Evolutionary conservation across 2,888 invertebrate species (phyloP), one percentile per base, ranked within the genome.

Genomic region (Diogma glabrata): DNA sequence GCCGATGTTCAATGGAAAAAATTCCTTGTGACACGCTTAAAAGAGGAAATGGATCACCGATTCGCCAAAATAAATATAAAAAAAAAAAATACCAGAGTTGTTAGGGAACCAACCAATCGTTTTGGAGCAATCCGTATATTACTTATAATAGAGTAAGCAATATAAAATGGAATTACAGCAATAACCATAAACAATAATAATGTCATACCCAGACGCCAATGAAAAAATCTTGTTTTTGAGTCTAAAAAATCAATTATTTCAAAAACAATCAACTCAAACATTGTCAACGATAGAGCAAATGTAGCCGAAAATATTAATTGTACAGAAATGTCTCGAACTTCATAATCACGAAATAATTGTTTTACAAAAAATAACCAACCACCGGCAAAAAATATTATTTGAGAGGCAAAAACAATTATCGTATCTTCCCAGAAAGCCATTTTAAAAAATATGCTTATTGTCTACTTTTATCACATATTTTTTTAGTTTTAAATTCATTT

Each of bases 241-340:
- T 95, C 92, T 56, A 99, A 73, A 57, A 95, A 81, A 24, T 89
- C 95, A 53, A 96, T 76, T 58, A 99, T 99, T 75, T 99, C 99
- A 73, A 99, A 99, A 65, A 99, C 99, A 55, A 99, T 97, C 52
- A 99, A 74, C 68, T 99, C 97, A 71, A 99, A 99, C 93, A 99
- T 94, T 3, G 95, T 93, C 64, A 97, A 94, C 20, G 97, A 97
- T 14, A 99, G 74, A 0, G 97, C 87, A 66, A 99, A 92, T 28
- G 95, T 99, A 22, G 87, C 78, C 0, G 97, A 95, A 69, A 99
- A 99, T 64, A 96, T 90, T 4, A 97, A 73, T 67, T 97, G 92
- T 2, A 99, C 95, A 53, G 92, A 75, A 54, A 87, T 80, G 66
- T 97, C 92, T 61, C 94, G 90, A 5, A 96, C 92, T 74, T 99